phyloP scores from a whole-genome alignment of 2,113 vertebrate species.

The Symphodus melops region DNA sequence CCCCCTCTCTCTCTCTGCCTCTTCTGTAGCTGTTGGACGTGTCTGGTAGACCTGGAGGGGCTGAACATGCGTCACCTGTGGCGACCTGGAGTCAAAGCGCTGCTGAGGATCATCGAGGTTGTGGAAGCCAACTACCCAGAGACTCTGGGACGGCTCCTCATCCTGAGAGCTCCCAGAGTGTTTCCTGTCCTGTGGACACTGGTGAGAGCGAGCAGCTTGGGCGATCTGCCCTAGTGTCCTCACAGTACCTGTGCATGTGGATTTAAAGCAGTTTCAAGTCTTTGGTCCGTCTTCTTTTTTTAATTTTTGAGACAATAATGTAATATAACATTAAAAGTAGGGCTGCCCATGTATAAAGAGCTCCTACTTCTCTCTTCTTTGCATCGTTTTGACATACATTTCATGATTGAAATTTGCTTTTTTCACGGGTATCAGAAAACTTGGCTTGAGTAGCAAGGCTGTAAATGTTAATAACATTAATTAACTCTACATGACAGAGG shows the following conservation, averaged over 20 bases:
- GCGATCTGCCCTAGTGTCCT: neutral
- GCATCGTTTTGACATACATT: too few relatives aligned
- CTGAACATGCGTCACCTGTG: conserved; percentile 98
- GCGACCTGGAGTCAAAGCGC: conserved; percentile 95
- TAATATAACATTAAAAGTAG: neutral
- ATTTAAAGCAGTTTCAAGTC: neutral
- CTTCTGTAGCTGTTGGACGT: conserved; percentile 90
- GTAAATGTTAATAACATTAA: neutral
- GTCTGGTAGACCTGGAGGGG: conserved; percentile 95
- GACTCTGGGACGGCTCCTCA: conserved; percentile 93
- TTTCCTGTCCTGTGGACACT: conserved; percentile 97
- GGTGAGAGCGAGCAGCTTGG: conserved; percentile 79
- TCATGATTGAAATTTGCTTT: neutral
- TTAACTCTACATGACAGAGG: neutral
- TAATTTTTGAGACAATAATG: neutral
- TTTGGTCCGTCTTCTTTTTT: neutral
- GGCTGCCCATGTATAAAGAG: neutral
- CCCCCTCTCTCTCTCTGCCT: neutral
- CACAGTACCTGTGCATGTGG: neutral
- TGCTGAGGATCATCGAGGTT: conserved; percentile 96
- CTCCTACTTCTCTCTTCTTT: neutral
- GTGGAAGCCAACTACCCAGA: conserved; percentile 98
- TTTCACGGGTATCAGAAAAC: neutral
- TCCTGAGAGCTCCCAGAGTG: conserved; percentile 92
- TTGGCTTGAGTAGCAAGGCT: too few relatives aligned